A percentile compares a stretch with the other conserved stretches of the same genome.
Evolutionary conservation across 2,797 vertebrate species (phyloP).

Genomic region (Bradypodion pumilum): DNA sequence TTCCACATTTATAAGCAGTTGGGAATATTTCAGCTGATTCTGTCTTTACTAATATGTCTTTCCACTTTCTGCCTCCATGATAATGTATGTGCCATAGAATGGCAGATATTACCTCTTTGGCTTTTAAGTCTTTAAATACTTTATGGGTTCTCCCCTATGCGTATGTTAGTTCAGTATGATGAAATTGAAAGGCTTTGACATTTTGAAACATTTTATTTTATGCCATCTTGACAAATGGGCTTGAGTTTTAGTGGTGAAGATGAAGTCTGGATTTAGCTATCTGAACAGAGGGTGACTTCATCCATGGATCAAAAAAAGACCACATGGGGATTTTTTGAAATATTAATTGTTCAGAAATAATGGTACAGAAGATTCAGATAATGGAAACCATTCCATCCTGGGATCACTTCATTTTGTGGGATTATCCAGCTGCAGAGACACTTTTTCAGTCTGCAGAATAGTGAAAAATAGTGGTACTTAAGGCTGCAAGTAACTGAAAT

Average conservation of each 20-base stretch:
- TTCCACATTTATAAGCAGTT: conserved; percentile 1
- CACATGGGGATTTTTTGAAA: conserved; percentile 73
- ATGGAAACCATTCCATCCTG: conserved; percentile 76
- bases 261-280: conserved; percentile 69
- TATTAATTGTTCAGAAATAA: conserved; percentile 80
- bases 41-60: conserved; percentile 26
- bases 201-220: conserved; percentile 64
- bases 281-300: conserved; percentile 74
- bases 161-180: conserved; percentile 47
- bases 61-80: conserved; percentile 36
- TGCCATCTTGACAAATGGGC: conserved; percentile 71
- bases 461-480: conserved; percentile 67
- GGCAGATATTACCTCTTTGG: conserved; percentile 44
- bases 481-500: conserved; percentile 66
- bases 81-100: background rate
- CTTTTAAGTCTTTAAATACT: conserved; percentile 34
- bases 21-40: conserved; percentile 2
- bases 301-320: conserved; percentile 77
- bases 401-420: conserved; percentile 69
- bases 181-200: conserved; percentile 67
- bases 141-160: conserved; percentile 47
- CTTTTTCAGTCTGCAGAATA: conserved; percentile 67
- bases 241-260: conserved; percentile 69
- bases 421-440: conserved; percentile 72
- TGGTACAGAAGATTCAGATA: conserved; percentile 71